Percentiles rank a stretch among this genome's conserved stretches.
These are phyloP conservation scores for Capitella teleta DNA, from an alignment of 1,140 invertebrate species.

Conservation along the genomic window DNA sequence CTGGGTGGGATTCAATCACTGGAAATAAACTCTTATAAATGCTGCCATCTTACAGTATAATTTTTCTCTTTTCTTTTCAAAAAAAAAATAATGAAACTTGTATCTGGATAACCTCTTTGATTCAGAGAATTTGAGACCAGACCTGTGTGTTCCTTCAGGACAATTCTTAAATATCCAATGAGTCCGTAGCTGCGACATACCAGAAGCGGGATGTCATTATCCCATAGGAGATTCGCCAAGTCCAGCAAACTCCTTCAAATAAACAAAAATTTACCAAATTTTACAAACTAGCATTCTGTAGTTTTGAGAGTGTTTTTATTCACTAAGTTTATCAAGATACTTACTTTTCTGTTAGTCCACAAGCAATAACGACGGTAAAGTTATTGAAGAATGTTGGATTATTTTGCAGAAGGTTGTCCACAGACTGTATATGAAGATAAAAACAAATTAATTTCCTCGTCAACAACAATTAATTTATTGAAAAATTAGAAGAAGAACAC, in stretches of 20 bases:
- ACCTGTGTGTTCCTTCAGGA: slow-evolving; percentile 74
- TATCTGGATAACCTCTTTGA: neutral
- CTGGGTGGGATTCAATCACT: slow-evolving; percentile 87
- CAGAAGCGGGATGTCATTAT: slow-evolving; percentile 69
- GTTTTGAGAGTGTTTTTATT: too few species aligned
- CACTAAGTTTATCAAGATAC: too few species aligned
- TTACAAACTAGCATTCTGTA: too few species aligned
- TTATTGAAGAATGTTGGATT: slow-evolving; percentile 79
- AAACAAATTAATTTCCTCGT: too few species aligned
- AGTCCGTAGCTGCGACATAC: slow-evolving; percentile 83
- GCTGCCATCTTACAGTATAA: neutral
- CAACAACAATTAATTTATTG: too few species aligned
- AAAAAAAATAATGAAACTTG: neutral
- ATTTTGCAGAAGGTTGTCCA: slow-evolving; percentile 69
- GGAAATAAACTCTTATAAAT: slow-evolving; percentile 14
- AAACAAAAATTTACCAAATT: too few species aligned
- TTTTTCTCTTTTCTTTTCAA: neutral
- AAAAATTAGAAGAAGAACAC: too few species aligned
- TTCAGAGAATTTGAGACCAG: neutral
- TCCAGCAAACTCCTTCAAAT: slow-evolving; percentile 54
- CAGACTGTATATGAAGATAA: too few species aligned
- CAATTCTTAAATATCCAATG: slow-evolving; percentile 79
- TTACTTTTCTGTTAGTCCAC: slow-evolving; percentile 70
- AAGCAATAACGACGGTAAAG: slow-evolving; percentile 81
- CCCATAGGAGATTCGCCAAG: slow-evolving; percentile 73